Conservation (phyloP, 2,888 invertebrate genomes). For the Acanthopleura granulata region DNA sequence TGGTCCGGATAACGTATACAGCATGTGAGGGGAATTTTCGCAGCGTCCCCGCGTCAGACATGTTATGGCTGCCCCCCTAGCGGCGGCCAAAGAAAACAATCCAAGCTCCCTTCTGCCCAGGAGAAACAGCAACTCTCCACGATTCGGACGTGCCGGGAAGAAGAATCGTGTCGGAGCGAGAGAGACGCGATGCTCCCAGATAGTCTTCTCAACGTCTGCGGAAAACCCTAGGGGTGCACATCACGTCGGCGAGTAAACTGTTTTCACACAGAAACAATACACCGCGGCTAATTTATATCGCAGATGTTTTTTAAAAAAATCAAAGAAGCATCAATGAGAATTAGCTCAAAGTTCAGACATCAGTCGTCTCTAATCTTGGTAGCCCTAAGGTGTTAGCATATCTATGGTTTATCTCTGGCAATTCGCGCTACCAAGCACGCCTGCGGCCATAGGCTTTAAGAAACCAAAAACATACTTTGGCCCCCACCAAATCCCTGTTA, state of each 20-base stretch:
- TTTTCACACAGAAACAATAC: background rate
- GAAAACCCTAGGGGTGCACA: background rate
- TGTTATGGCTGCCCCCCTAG: background rate
- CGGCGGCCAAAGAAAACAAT: constrained; percentile 5
- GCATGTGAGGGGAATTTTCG: background rate
- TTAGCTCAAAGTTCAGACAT: too few relatives aligned
- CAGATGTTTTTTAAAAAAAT: background rate
- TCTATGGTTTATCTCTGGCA: too few relatives aligned
- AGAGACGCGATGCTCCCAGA: background rate
- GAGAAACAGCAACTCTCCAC: constrained; percentile 4
- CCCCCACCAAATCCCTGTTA: too few relatives aligned
- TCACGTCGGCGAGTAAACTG: background rate
- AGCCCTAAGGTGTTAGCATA: too few relatives aligned
- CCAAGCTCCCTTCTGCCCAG: background rate
- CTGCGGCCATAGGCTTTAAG: too few relatives aligned
- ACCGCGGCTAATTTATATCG: background rate
- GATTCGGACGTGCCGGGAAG: background rate
- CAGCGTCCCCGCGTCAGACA: background rate
- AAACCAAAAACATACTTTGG: too few relatives aligned
- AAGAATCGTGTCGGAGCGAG: background rate
- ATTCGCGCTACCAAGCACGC: too few relatives aligned
- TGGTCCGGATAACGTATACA: background rate
- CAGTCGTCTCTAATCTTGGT: too few relatives aligned
- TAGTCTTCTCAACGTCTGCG: background rate
- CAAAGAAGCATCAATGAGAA: too few relatives aligned